phyloP scores from a whole-genome alignment of 2,113 vertebrate species.

The Clupea harengus region DNA sequence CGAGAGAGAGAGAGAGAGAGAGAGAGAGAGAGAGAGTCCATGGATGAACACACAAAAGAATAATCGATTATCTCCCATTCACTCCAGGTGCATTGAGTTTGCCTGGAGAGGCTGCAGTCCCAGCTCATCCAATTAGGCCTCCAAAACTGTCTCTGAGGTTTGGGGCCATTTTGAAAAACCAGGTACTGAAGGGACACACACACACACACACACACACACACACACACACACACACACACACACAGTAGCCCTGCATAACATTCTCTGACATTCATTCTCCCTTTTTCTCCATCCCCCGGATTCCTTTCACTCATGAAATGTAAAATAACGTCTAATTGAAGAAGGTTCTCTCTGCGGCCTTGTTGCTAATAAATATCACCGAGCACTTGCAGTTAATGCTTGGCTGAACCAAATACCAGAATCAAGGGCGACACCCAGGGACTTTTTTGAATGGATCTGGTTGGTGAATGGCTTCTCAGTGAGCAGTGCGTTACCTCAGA shows the following conservation, averaged over 20 bases:
- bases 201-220: not conserved
- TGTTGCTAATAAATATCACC: slow-evolving; percentile 5
- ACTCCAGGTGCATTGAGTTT: not conserved
- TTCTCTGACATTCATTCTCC: not conserved
- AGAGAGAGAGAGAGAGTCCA: not conserved
- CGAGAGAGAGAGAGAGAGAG: not conserved
- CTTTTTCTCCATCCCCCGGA: not conserved
- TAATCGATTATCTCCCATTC: slow-evolving; percentile 6
- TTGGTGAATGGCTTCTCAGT: not conserved
- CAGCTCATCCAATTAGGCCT: slow-evolving; percentile 9
- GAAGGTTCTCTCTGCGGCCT: not conserved
- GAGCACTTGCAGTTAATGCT: not conserved
- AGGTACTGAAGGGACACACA: not conserved
- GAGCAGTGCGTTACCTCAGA: not conserved
- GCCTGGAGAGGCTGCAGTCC: not conserved
- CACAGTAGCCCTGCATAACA: no score
- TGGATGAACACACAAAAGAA: not conserved
- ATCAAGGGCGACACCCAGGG: not conserved
- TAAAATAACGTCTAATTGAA: not conserved
- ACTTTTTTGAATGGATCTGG: not conserved
- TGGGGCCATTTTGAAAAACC: not conserved
- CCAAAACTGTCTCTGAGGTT: slow-evolving; percentile 3
- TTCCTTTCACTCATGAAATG: not conserved
- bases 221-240: not conserved
- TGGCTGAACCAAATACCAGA: not conserved